Evolutionary conservation across 2,113 vertebrate species (phyloP).

Genomic region (Empidonax alnorum): DNA sequence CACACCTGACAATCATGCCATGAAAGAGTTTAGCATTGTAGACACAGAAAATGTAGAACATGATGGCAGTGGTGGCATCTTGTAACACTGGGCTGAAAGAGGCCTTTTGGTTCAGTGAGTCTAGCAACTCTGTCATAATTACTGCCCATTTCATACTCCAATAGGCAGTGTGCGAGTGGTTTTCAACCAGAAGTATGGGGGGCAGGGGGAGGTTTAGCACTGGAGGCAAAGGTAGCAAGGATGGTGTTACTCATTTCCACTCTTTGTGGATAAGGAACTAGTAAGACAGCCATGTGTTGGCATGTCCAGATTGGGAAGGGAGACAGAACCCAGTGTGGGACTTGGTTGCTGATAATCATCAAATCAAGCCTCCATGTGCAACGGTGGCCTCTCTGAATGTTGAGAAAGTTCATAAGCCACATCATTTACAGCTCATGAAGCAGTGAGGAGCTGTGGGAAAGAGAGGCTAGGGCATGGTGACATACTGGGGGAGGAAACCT

Average conservation of each 20-base stretch:
- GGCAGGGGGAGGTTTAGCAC: not conserved
- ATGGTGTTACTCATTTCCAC: not conserved
- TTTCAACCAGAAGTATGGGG: not conserved
- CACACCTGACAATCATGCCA: not conserved
- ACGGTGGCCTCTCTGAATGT: not conserved
- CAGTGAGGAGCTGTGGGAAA: not conserved
- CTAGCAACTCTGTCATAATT: not conserved
- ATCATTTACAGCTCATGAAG: conserved; percentile 28
- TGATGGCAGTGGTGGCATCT: not conserved
- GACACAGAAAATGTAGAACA: not conserved
- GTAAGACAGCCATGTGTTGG: not conserved
- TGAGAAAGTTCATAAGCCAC: not conserved
- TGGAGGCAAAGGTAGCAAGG: not conserved
- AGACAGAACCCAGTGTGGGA: not conserved
- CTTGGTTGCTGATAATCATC: not conserved
- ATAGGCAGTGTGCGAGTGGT: not conserved
- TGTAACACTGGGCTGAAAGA: not conserved
- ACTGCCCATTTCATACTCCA: not conserved
- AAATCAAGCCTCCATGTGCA: not conserved
- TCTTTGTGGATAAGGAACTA: not conserved
- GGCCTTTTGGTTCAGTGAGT: not conserved
- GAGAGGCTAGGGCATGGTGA: not conserved
- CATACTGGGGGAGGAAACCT: conserved; percentile 30
- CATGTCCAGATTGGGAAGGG: not conserved
- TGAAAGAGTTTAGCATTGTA: not conserved